Evolutionary conservation across 1,140 invertebrate genomes (phyloP).

Genomic region (Cyphomyrmex costatus): DNA sequence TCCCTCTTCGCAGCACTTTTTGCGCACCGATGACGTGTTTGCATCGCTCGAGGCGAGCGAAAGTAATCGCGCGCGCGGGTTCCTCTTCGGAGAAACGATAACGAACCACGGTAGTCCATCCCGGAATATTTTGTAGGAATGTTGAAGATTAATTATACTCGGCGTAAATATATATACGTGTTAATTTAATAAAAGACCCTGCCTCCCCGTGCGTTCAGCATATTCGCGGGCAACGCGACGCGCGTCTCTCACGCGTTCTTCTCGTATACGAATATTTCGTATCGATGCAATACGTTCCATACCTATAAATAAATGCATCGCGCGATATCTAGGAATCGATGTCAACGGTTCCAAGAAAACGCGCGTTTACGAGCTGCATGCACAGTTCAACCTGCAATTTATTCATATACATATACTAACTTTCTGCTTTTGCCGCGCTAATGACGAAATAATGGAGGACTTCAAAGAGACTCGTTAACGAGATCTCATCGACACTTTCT

Average conservation of each 20-base stretch:
- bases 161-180: background rate
- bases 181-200: background rate
- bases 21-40: constrained; percentile 39
- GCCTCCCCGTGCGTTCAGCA: background rate
- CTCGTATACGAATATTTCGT: constrained; percentile 46
- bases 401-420: background rate
- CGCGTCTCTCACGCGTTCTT: background rate
- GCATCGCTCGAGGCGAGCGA: constrained; percentile 39
- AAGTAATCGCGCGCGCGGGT: constrained; percentile 25
- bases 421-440: background rate
- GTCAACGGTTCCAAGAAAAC: constrained; percentile 70
- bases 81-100: background rate
- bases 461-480: background rate
- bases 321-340: constrained; percentile 70
- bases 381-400: constrained; percentile 3
- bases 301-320: constrained; percentile 69
- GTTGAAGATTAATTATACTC: background rate
- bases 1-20: constrained; percentile 66
- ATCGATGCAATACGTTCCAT: constrained; percentile 54
- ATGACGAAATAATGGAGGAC: background rate
- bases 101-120: background rate
- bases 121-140: background rate
- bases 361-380: constrained; percentile 47
- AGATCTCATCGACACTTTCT: background rate
- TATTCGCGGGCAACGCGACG: background rate